Percentiles rank a stretch among this genome's conserved stretches.
Evolutionary conservation across 2,797 vertebrate genomes (phyloP).

Genomic region (Cuculus canorus): DNA sequence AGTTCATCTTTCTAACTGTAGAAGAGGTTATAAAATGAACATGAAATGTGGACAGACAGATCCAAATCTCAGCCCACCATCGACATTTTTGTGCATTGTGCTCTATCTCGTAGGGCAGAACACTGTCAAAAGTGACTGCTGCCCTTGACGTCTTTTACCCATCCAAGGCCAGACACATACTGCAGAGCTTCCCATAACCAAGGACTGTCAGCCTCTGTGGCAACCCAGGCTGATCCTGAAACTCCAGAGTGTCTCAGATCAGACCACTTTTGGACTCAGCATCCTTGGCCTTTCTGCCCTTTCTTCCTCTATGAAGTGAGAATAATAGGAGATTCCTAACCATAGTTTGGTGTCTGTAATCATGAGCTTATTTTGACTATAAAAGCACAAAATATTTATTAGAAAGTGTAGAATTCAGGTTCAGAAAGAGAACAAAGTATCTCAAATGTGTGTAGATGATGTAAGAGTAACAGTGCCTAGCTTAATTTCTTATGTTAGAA

Average conservation of each 20-base stretch:
- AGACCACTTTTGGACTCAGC: not conserved
- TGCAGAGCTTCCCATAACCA: not conserved
- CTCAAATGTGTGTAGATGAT: not conserved
- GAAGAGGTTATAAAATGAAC: not conserved
- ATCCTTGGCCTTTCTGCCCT: not conserved
- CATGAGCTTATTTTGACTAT: not conserved
- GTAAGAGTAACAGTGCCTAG: not conserved
- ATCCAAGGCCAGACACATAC: not conserved
- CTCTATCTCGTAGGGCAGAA: not conserved
- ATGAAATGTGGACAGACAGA: not conserved
- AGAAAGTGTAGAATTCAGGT: rapidly evolving
- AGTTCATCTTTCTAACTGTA: not conserved
- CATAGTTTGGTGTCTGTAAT: not conserved
- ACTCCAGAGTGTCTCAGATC: not conserved
- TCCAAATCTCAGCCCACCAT: not conserved
- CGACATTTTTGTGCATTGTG: not conserved
- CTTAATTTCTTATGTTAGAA: not conserved
- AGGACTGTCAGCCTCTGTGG: not conserved
- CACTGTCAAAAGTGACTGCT: not conserved
- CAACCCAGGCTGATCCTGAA: not conserved
- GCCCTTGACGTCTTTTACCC: not conserved
- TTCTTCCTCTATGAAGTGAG: not conserved
- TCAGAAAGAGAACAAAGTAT: not conserved
- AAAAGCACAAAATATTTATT: not conserved
- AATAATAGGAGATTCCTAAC: not conserved